Conservation (phyloP, 2,797 vertebrate genomes). For the Schizopygopsis pylzovi region DNA sequence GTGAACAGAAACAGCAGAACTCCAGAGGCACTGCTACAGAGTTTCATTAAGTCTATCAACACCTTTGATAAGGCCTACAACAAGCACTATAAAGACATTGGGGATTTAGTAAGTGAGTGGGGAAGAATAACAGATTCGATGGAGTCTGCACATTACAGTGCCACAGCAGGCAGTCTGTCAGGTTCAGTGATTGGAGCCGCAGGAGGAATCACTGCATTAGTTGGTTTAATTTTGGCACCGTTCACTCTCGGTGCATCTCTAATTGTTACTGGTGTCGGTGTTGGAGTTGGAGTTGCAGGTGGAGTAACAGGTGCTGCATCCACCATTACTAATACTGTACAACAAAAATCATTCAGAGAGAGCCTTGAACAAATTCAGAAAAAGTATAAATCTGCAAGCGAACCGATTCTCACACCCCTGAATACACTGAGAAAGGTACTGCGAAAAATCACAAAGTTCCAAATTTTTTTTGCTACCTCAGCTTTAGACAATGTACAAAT, state of each 20-base stretch:
- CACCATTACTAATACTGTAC: constrained; percentile 8
- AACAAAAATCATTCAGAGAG: not conserved
- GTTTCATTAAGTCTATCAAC: not conserved
- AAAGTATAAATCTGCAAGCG: not conserved
- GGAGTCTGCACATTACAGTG: not conserved
- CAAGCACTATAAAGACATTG: not conserved
- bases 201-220: constrained; percentile 4
- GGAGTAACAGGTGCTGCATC: constrained; percentile 16
- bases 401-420: not conserved
- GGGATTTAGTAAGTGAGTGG: not conserved
- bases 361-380: not conserved
- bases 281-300: constrained; percentile 4
- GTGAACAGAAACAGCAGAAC: not conserved
- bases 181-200: constrained; percentile 2
- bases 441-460: not conserved
- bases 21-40: not conserved
- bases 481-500: not conserved
- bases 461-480: no score
- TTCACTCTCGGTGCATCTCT: constrained; percentile 4
- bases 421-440: not conserved
- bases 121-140: not conserved
- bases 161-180: constrained; percentile 17
- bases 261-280: constrained; percentile 1
- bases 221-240: not conserved
- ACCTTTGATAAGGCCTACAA: not conserved